phyloP scores from a whole-genome alignment of 1,140 invertebrate genomes.

The Drosophila triauraria region DNA sequence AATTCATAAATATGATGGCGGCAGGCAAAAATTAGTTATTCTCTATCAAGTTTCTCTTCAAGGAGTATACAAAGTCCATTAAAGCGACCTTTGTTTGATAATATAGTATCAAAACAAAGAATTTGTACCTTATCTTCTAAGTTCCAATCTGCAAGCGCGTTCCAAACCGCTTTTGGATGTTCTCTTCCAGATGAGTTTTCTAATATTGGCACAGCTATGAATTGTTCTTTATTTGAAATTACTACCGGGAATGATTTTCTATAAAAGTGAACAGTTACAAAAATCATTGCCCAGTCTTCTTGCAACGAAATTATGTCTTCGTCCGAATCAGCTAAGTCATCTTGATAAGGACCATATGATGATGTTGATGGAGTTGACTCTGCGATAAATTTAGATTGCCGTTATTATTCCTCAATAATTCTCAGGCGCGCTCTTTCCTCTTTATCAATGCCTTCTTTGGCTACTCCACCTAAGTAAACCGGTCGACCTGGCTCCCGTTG shows the following conservation, averaged over 20 bases:
- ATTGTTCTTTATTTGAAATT: conserved; percentile 12
- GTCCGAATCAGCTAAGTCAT: too few species aligned
- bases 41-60: conserved; percentile 20
- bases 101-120: conserved; percentile 31
- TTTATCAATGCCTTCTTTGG: conserved; percentile 62
- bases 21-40: conserved; percentile 5
- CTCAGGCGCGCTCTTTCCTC: conserved; percentile 42
- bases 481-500: conserved; percentile 20
- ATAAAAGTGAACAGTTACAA: too few species aligned
- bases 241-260: conserved; percentile 1
- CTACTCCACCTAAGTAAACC: conserved; percentile 4
- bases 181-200: conserved; percentile 26
- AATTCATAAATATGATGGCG: conserved; percentile 8
- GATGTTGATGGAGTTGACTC: too few species aligned
- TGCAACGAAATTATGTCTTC: too few species aligned
- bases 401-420: conserved; percentile 26
- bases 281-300: too few species aligned
- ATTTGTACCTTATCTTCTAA: conserved; percentile 26
- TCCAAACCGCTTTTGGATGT: conserved; percentile 18
- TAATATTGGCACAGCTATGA: conserved; percentile 19
- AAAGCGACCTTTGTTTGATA: conserved; percentile 21
- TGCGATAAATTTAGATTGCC: conserved; percentile 24
- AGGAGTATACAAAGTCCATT: too few species aligned
- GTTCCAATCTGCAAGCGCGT: conserved; percentile 8
- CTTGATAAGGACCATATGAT: too few species aligned